Evolutionary conservation across 2,113 vertebrate species (phyloP), one percentile per base, ranked within the genome.

Genomic region (Cepphus grylle): DNA sequence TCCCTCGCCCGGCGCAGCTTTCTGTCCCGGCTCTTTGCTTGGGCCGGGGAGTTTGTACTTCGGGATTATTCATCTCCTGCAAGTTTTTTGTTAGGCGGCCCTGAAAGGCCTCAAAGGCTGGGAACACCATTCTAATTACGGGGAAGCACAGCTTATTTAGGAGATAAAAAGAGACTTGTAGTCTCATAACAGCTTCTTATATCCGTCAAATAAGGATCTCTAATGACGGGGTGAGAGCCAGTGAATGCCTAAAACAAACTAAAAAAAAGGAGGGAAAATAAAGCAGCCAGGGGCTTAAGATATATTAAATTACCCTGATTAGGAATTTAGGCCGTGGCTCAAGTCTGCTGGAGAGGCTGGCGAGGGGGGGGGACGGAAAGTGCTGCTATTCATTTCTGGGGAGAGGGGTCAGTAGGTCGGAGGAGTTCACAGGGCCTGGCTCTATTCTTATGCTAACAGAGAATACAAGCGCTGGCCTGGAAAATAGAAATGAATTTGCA

Each of bases 241-340:
- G 97, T 98, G 98, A 99, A 99, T 99, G 98, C 98, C 98, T 99
- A 99, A 99, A 99, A 99, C 99, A 99, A 99, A 99, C 99, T 99
- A 98, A 90, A 97, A 98, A 98, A 98, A 98, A 98, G 98, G 97
- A 98, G 98, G 90, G 98, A 98, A 98, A 98, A 98, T 98, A 99
- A 99, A 99, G 98, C 98, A 98, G 98, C 98, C 97, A 97, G 98
- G 97, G 98, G 98, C 98, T 99, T 99, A 98, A 99, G 98, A 99
- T 99, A 99, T 99, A 99, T 99, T 99, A 99, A 99, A 99, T 99
- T 99, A 99, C 99, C 99, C 99, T 99, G 99, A 99, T 99, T 99
- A 99, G 99, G 98, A 99, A 99, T 99, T 98, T 98, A 98, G 98
- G 98, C 98, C 78, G 98, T 98, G 98, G 98, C 98, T 98, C 98